A percentile compares a stretch with the other conserved stretches of the same genome.
Conservation (phyloP, 2,797 vertebrate genomes). For the Malurus splendens region DNA sequence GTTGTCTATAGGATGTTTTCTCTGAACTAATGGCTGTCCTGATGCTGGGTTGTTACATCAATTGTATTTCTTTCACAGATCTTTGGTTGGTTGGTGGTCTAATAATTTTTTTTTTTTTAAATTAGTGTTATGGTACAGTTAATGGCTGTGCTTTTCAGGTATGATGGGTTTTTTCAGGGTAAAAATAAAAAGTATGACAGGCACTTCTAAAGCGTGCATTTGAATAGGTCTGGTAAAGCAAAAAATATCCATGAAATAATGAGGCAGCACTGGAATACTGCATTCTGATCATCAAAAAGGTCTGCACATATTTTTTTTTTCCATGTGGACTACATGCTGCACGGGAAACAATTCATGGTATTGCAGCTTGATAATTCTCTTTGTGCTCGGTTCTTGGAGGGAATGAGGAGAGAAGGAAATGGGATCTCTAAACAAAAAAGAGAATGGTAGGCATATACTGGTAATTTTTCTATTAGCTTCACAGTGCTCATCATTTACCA, state of each 20-base stretch:
- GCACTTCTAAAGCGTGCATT: neutral
- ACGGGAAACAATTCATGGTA: neutral
- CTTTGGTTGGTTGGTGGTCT: neutral
- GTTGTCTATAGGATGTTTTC: neutral
- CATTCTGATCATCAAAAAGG: neutral
- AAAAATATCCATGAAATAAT: neutral
- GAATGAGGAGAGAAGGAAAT: neutral
- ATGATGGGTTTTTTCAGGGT: accelerated
- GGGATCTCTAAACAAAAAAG: neutral
- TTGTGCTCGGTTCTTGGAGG: neutral
- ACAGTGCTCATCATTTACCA: neutral
- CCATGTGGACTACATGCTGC: neutral
- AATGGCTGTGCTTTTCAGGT: neutral
- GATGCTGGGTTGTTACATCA: neutral
- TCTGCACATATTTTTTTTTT: neutral
- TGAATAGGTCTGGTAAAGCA: neutral
- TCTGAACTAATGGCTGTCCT: neutral
- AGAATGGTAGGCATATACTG: neutral
- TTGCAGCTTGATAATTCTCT: neutral
- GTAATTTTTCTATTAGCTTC: neutral
- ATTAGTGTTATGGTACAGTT: neutral
- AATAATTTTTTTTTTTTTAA: neutral
- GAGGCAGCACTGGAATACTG: neutral
- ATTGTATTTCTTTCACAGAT: neutral
- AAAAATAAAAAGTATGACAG: neutral